These are phyloP conservation scores for Eurypyga helias DNA, from an alignment of 2,113 vertebrate genomes.

Conservation along the genomic window DNA sequence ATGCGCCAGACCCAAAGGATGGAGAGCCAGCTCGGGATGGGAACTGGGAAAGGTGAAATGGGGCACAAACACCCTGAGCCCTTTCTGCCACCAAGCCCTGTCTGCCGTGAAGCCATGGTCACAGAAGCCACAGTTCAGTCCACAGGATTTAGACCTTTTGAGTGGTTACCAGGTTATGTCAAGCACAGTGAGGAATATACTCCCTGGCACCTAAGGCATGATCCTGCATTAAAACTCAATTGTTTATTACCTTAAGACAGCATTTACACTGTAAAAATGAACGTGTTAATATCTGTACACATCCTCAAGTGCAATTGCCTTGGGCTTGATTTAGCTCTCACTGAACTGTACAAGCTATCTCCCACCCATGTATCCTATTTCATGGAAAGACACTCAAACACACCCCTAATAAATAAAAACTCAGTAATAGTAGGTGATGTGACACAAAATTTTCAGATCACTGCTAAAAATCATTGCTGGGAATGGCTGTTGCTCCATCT, in stretches of 20 bases:
- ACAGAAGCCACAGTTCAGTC: not conserved
- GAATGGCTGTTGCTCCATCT: not conserved
- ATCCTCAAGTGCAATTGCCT: not conserved
- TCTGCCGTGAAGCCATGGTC: not conserved
- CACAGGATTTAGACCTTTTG: not conserved
- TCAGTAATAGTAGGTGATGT: not conserved
- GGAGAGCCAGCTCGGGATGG: not conserved
- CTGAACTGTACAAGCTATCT: not conserved
- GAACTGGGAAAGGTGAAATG: not conserved
- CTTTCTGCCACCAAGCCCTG: not conserved
- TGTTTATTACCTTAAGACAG: not conserved
- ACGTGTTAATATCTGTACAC: not conserved
- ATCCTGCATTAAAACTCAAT: not conserved
- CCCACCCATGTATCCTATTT: not conserved
- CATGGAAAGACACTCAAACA: not conserved
- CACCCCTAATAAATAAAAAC: not conserved
- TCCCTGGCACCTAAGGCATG: not conserved
- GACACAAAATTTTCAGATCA: not conserved
- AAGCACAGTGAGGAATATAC: not conserved
- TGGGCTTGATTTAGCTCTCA: not conserved
- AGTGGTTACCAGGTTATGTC: not conserved
- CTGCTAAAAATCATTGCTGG: not conserved
- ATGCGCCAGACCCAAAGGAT: not conserved
- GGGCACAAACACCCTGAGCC: not conserved
- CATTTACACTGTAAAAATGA: not conserved